These are phyloP conservation scores for Agrochola circellaris DNA, from an alignment of 2,888 invertebrate genomes.

Conservation along the genomic window DNA sequence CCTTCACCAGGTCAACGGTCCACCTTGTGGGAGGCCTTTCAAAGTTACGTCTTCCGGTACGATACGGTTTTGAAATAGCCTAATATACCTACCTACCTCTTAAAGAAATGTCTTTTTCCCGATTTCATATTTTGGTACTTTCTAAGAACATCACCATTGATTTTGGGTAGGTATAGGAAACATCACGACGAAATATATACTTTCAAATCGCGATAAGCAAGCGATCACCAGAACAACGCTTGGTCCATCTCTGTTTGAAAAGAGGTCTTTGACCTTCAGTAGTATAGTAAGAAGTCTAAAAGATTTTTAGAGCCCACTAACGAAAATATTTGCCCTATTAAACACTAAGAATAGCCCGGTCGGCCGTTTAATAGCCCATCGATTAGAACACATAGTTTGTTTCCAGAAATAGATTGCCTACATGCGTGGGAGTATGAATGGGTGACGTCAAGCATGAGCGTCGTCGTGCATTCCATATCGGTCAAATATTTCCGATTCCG, in stretches of 20 bases:
- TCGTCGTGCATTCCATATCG: constrained; percentile 39
- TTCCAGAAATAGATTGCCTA: constrained; percentile 33
- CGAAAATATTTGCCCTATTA: neutral
- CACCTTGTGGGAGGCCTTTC: too few species aligned
- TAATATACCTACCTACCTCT: neutral
- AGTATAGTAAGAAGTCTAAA: neutral
- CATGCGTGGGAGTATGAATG: constrained; percentile 46
- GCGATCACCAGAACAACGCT: neutral
- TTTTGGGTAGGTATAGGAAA: neutral
- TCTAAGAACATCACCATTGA: neutral
- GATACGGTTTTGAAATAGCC: neutral
- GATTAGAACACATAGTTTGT: constrained; percentile 7
- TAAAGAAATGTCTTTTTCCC: neutral
- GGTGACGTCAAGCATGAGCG: constrained; percentile 45
- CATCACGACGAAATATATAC: neutral
- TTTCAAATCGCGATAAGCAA: neutral
- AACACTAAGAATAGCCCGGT: neutral
- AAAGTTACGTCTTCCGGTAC: too few species aligned
- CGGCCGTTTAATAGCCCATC: neutral
- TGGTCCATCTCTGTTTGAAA: neutral
- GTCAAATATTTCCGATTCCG: constrained; percentile 33
- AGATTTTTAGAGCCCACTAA: neutral
- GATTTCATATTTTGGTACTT: neutral
- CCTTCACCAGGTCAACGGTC: too few species aligned
- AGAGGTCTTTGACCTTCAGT: neutral